phyloP scores from a whole-genome alignment of 2,113 vertebrate species.

The Zosterops lateralis region DNA sequence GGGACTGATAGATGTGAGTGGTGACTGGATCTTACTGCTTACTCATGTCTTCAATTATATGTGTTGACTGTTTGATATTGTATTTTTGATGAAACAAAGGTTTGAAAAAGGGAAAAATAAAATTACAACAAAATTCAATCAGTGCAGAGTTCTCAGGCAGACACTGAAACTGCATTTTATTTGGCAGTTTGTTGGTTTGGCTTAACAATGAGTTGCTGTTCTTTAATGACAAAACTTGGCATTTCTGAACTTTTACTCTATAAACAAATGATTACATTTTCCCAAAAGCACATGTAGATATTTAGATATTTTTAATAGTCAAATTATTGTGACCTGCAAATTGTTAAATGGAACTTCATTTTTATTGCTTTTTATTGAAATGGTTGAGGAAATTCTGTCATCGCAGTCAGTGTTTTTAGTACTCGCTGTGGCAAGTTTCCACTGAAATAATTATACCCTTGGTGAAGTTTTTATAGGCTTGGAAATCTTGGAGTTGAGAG shows the following conservation, averaged over 20 bases:
- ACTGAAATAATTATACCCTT: background rate
- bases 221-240: background rate
- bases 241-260: background rate
- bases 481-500: background rate
- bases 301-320: background rate
- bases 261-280: background rate
- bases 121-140: background rate
- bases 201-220: background rate
- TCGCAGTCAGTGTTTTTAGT: background rate
- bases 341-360: background rate
- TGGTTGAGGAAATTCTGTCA: slow-evolving; percentile 9
- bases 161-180: background rate
- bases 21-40: background rate
- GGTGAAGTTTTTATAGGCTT: slow-evolving; percentile 2
- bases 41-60: background rate
- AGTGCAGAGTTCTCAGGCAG: background rate
- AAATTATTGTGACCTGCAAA: background rate
- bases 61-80: background rate
- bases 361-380: slow-evolving; percentile 22
- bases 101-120: background rate
- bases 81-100: background rate
- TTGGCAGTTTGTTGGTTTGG: background rate
- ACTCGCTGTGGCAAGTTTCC: background rate
- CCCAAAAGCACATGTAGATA: background rate
- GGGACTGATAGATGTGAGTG: background rate